phyloP scores from a whole-genome alignment of 2,797 vertebrate species.

The Argentina silus region DNA sequence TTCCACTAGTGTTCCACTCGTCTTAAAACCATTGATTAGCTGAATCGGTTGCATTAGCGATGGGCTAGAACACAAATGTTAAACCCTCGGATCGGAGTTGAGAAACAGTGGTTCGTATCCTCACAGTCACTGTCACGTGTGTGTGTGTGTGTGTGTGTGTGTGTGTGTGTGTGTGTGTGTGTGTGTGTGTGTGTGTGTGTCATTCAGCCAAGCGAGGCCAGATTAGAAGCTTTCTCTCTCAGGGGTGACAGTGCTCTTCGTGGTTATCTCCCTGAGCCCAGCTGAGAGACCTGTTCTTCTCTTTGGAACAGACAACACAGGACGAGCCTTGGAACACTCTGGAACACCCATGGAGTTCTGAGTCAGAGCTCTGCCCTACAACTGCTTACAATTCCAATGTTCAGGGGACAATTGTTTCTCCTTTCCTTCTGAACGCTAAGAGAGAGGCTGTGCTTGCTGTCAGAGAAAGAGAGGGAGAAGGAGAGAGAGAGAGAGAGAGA shows the following conservation, averaged over 20 bases:
- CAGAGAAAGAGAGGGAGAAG: background rate
- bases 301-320: background rate
- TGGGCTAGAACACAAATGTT: no score
- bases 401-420: background rate
- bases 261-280: background rate
- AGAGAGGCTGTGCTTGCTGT: background rate
- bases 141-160: background rate
- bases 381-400: background rate
- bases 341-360: background rate
- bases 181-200: background rate
- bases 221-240: background rate
- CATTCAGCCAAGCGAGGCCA: background rate
- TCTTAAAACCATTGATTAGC: no score
- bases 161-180: background rate
- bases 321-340: background rate
- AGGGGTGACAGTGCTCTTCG: background rate
- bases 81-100: no score
- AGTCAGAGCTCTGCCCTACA: background rate
- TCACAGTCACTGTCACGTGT: background rate
- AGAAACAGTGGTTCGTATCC: background rate
- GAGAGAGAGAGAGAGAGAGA: slow-evolving; percentile 18
- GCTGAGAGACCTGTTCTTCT: background rate
- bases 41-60: no score
- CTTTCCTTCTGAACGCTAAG: background rate
- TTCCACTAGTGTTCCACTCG: no score